These are phyloP conservation scores for Florisuga fusca DNA, from an alignment of 2,797 vertebrate genomes.

Conservation along the genomic window DNA sequence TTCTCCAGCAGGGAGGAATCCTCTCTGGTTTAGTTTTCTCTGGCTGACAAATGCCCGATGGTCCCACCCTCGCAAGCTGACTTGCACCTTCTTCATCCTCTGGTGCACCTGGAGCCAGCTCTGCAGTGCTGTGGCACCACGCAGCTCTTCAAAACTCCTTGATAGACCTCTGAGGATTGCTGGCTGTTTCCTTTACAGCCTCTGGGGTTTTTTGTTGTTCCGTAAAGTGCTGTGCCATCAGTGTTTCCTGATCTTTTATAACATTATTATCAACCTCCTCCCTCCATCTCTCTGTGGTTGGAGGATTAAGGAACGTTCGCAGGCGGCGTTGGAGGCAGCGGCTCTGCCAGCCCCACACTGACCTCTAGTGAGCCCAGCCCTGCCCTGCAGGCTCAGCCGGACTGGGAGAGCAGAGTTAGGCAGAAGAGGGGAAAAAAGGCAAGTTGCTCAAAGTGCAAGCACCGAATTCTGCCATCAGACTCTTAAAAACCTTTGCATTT, in stretches of 20 bases:
- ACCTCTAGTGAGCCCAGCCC: conserved; percentile 40
- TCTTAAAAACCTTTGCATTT: background rate
- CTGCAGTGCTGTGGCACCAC: background rate
- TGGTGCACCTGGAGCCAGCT: background rate
- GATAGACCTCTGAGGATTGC: too few relatives aligned
- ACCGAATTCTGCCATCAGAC: background rate
- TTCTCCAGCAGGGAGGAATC: background rate
- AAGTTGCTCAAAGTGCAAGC: too few relatives aligned
- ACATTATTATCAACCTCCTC: background rate
- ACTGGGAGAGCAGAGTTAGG: background rate
- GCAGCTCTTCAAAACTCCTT: background rate
- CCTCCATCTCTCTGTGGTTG: background rate
- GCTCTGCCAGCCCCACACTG: conserved; percentile 38
- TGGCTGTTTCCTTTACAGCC: background rate
- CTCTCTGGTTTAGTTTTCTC: background rate
- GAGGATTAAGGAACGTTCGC: background rate
- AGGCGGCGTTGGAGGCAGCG: background rate
- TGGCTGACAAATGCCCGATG: background rate
- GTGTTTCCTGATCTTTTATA: background rate
- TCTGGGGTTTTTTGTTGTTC: background rate
- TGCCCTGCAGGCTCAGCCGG: background rate
- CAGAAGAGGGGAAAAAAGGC: background rate
- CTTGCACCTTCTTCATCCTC: too few relatives aligned
- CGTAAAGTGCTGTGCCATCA: background rate
- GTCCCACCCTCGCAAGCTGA: too few relatives aligned